These are phyloP conservation scores for Virgularia gustaviana DNA, from an alignment of 92 coral and sea anemone species.

Conservation along the genomic window DNA sequence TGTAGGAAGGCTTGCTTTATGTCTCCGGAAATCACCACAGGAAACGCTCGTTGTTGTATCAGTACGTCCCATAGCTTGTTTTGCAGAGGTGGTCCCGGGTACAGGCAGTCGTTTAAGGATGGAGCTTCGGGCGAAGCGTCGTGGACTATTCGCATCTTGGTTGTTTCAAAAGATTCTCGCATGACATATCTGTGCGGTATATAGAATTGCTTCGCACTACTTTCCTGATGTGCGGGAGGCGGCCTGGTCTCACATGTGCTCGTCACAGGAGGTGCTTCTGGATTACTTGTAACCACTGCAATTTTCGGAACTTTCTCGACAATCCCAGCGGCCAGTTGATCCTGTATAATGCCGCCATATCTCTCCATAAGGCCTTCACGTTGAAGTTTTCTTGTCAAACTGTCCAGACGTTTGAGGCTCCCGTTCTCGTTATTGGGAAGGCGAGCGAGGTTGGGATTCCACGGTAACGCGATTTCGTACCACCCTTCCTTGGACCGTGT, in stretches of 20 bases:
- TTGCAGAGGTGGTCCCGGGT: conserved; percentile 24
- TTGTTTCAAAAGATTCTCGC: conserved; percentile 14
- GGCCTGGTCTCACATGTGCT: conserved; percentile 7
- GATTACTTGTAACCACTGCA: conserved; percentile 7
- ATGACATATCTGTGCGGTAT: conserved; percentile 26
- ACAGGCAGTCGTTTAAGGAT: conserved; percentile 24
- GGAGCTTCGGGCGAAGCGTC: conserved; percentile 14
- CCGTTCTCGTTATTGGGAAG: conserved; percentile 52
- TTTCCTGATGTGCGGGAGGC: not conserved
- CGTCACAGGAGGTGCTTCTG: conserved; percentile 1
- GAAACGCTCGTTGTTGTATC: conserved; percentile 10
- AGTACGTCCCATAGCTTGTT: conserved; percentile 32
- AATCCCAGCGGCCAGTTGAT: conserved; percentile 28
- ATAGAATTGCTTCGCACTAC: conserved; percentile 20
- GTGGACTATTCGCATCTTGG: conserved; percentile 27
- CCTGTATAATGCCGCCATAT: conserved; percentile 43
- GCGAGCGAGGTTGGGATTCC: conserved; percentile 52
- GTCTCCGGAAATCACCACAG: conserved; percentile 15
- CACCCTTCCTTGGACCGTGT: conserved; percentile 51
- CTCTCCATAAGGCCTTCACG: conserved; percentile 37
- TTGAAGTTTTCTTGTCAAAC: conserved; percentile 37
- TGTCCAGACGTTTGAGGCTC: conserved; percentile 41
- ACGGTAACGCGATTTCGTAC: conserved; percentile 58
- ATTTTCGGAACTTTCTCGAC: conserved; percentile 33
- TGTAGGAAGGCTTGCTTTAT: conserved; percentile 20